phyloP scores from a whole-genome alignment of 2,888 invertebrate genomes.

The Leptarthrus brevirostris region DNA sequence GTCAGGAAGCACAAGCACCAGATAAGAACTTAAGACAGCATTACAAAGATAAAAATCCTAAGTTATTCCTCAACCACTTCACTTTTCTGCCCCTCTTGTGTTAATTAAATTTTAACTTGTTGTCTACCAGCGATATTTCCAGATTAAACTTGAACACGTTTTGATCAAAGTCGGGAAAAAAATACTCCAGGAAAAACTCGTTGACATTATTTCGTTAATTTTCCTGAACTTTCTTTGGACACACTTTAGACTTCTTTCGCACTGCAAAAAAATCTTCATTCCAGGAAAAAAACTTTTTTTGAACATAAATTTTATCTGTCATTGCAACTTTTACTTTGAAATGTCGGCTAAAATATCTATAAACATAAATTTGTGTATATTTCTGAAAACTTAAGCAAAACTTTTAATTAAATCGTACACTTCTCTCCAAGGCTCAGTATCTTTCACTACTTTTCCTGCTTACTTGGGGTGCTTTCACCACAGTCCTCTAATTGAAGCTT shows the following conservation, averaged over 20 bases:
- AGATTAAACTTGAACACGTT: conserved; percentile 33
- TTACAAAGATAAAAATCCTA: conserved; percentile 1
- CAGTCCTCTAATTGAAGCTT: neutral
- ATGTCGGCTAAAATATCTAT: neutral
- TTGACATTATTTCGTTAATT: conserved; percentile 49
- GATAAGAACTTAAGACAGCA: neutral
- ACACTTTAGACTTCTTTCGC: neutral
- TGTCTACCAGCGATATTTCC: conserved; percentile 27
- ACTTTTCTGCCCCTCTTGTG: conserved; percentile 7
- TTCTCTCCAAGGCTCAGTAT: neutral
- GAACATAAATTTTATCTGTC: conserved; percentile 12
- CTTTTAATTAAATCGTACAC: conserved; percentile 35
- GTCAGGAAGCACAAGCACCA: too few relatives aligned
- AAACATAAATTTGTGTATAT: neutral
- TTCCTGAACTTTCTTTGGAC: conserved; percentile 58
- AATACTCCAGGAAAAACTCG: conserved; percentile 37
- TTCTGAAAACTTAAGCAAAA: conserved; percentile 9
- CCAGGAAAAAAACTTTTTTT: too few relatives aligned
- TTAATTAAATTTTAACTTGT: conserved; percentile 49
- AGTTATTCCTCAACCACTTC: neutral
- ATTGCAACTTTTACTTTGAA: conserved; percentile 6
- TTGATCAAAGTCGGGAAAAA: conserved; percentile 14
- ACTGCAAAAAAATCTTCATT: too few relatives aligned
- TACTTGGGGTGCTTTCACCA: neutral
- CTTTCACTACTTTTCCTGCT: neutral